Conservation (phyloP, 2,113 vertebrate genomes). For the Callithrix jacchus region DNA sequence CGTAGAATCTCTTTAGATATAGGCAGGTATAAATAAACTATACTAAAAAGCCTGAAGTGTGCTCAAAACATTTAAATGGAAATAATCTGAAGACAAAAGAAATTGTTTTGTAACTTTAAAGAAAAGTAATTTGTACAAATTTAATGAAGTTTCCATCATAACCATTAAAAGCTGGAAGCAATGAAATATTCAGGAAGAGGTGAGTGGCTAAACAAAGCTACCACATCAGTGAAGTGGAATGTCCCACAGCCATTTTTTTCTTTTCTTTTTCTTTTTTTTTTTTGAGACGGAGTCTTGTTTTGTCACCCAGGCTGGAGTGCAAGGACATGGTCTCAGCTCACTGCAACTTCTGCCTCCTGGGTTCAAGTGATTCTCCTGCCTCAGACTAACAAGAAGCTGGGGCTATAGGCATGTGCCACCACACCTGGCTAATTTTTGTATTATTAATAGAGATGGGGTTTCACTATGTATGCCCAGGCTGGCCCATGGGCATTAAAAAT, state of each 20-base stretch:
- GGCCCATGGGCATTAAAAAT: neutral
- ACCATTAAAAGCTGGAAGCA: neutral
- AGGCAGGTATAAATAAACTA: conserved; percentile 7
- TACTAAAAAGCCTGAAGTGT: neutral
- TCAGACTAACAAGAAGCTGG: too few relatives aligned
- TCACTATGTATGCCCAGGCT: too few relatives aligned
- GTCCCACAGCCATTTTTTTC: neutral
- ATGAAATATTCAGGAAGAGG: neutral
- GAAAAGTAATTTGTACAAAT: conserved; percentile 1
- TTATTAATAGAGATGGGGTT: too few relatives aligned
- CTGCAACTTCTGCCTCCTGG: too few relatives aligned
- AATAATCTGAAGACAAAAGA: neutral
- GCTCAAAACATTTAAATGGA: conserved; percentile 6
- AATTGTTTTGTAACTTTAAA: conserved; percentile 45
- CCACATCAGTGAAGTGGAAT: neutral
- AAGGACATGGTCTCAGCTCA: too few relatives aligned
- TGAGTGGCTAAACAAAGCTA: conserved; percentile 7
- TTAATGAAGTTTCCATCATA: neutral
- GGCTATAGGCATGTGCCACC: too few relatives aligned
- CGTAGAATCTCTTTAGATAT: conserved; percentile 34
- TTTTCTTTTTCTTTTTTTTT: too few relatives aligned
- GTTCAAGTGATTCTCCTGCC: too few relatives aligned
- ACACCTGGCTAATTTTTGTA: too few relatives aligned
- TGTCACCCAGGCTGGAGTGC: too few relatives aligned
- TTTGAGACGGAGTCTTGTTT: too few relatives aligned